phyloP scores from a whole-genome alignment of 2,888 invertebrate species.

The Agrochola litura region DNA sequence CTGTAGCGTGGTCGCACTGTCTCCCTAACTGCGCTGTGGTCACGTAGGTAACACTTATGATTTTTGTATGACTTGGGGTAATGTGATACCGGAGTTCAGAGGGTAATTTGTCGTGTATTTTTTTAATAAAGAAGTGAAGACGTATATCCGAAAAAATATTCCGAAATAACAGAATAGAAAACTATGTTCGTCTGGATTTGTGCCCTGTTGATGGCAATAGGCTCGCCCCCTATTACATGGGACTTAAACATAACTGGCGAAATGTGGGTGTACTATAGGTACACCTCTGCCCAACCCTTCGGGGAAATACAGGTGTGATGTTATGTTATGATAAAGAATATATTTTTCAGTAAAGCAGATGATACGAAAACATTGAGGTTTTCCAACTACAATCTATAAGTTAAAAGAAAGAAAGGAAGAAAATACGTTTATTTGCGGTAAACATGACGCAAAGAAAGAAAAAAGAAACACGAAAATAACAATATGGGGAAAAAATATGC shows the following conservation, averaged over 20 bases:
- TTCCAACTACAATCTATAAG: neutral
- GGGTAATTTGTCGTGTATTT: neutral
- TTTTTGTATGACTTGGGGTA: constrained; percentile 32
- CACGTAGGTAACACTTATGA: constrained; percentile 46
- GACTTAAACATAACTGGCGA: no score
- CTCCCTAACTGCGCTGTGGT: constrained; percentile 38
- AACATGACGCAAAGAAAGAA: no score
- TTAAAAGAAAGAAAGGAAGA: no score
- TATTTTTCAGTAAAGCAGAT: neutral
- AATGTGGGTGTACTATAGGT: no score
- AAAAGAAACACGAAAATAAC: no score
- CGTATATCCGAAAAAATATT: neutral
- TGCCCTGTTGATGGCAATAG: no score
- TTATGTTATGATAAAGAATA: neutral
- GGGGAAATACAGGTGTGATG: neutral
- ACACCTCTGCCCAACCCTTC: neutral
- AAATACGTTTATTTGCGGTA: no score
- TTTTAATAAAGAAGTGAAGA: neutral
- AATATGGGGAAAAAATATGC: no score
- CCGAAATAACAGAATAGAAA: neutral
- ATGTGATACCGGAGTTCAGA: neutral
- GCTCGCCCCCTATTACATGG: no score
- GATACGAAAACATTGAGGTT: neutral
- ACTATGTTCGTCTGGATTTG: neutral
- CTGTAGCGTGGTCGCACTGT: constrained; percentile 27